Evolutionary conservation across 1,140 invertebrate species (phyloP).

Genomic region (Druon quercuslanigerum): DNA sequence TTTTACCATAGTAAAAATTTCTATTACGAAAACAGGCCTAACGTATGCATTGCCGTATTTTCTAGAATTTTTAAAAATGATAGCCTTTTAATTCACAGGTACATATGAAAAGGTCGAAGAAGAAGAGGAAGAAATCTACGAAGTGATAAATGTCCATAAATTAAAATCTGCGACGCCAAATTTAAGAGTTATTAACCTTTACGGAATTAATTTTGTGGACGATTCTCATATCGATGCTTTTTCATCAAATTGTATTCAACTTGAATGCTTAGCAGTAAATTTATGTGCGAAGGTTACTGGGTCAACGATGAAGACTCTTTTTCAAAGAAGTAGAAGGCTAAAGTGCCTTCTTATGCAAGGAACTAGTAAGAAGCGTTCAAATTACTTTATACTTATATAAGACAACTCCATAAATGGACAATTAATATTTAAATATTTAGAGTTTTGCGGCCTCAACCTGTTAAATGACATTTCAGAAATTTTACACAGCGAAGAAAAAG

Average conservation of each 20-base stretch:
- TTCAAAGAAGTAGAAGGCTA: slow-evolving; percentile 94
- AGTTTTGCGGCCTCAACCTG: too few relatives aligned
- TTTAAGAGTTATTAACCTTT: slow-evolving; percentile 95
- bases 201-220: slow-evolving; percentile 98
- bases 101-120: slow-evolving; percentile 99
- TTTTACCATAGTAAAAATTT: too few relatives aligned
- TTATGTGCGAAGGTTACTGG: slow-evolving; percentile 98
- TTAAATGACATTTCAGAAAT: too few relatives aligned
- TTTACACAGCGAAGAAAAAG: too few relatives aligned
- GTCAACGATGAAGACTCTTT: slow-evolving; percentile 95
- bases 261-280: slow-evolving; percentile 98
- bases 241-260: slow-evolving; percentile 94
- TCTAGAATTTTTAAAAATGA: neutral
- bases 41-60: neutral
- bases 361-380: slow-evolving; percentile 81
- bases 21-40: too few relatives aligned
- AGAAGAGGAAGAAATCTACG: slow-evolving; percentile 99
- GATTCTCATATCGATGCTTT: slow-evolving; percentile 99
- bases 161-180: slow-evolving; percentile 97
- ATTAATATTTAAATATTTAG: too few relatives aligned
- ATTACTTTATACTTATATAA: neutral
- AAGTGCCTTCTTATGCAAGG: slow-evolving; percentile 96
- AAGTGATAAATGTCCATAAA: slow-evolving; percentile 99
- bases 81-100: slow-evolving; percentile 77
- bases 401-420: too few relatives aligned